Conservation (phyloP, 1,140 invertebrate species). For the Diabrotica virgifera region DNA sequence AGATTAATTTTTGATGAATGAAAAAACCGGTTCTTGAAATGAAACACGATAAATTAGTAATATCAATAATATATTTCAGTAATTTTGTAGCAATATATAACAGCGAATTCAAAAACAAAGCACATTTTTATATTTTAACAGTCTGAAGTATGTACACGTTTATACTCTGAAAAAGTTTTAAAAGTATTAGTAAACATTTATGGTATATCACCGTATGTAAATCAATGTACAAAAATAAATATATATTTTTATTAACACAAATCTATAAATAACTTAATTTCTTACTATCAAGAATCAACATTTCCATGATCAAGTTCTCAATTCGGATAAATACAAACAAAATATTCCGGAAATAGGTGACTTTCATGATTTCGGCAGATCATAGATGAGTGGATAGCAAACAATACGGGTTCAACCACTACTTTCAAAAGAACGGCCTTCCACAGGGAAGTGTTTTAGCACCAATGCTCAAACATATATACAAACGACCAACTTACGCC, state of each 20-base stretch:
- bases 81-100: slow-evolving; percentile 16
- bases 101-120: slow-evolving; percentile 9
- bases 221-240: background rate
- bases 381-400: too few relatives aligned
- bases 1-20: too few relatives aligned
- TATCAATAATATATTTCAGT: slow-evolving; percentile 15
- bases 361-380: too few relatives aligned
- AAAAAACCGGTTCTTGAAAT: too few relatives aligned
- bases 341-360: background rate
- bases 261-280: background rate
- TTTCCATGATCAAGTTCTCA: background rate
- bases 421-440: too few relatives aligned
- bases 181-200: background rate
- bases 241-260: background rate
- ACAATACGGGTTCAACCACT: too few relatives aligned
- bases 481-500: too few relatives aligned
- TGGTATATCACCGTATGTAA: background rate
- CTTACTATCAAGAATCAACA: background rate
- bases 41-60: background rate
- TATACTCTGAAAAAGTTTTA: background rate
- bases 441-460: too few relatives aligned
- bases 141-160: slow-evolving; percentile 7
- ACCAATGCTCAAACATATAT: too few relatives aligned
- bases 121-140: slow-evolving; percentile 9
- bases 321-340: background rate